phyloP scores from a whole-genome alignment of 2,797 vertebrate species.

The Lagodon rhomboides region DNA sequence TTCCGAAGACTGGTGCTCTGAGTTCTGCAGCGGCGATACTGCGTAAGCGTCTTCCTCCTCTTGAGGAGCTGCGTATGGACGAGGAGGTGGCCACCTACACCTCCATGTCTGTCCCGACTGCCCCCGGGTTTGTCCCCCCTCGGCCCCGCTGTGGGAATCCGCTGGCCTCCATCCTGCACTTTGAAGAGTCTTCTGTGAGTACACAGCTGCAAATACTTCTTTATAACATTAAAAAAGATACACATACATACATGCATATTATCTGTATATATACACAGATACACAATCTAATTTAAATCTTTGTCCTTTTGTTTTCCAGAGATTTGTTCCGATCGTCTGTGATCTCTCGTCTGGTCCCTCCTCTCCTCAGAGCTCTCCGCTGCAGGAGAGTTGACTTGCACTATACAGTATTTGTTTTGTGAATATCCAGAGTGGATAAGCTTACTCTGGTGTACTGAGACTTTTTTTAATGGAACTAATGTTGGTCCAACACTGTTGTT shows the following conservation, averaged over 20 bases:
- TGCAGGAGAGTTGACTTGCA: slow-evolving; percentile 57
- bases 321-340: slow-evolving; percentile 80
- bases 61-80: slow-evolving; percentile 83
- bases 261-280: background rate
- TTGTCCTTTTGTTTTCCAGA: slow-evolving; percentile 71
- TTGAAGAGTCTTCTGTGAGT: slow-evolving; percentile 83
- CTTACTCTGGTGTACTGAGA: slow-evolving; percentile 24
- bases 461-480: slow-evolving; percentile 9
- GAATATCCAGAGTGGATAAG: slow-evolving; percentile 9
- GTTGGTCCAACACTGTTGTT: slow-evolving; percentile 50
- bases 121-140: slow-evolving; percentile 36
- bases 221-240: background rate
- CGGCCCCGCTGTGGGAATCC: slow-evolving; percentile 83
- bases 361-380: slow-evolving; percentile 36
- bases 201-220: background rate
- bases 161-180: slow-evolving; percentile 77
- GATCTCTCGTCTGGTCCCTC: slow-evolving; percentile 25
- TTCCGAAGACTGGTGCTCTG: slow-evolving; percentile 45
- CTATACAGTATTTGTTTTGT: slow-evolving; percentile 26
- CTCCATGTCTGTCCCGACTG: slow-evolving; percentile 38
- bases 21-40: slow-evolving; percentile 64
- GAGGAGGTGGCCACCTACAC: slow-evolving; percentile 85
- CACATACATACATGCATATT: background rate
- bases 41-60: slow-evolving; percentile 66
- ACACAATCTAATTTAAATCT: background rate